Percentiles rank a stretch among this genome's conserved stretches.
These are phyloP conservation scores for Salminus brasiliensis DNA, from an alignment of 2,113 vertebrate genomes.

Conservation along the genomic window DNA sequence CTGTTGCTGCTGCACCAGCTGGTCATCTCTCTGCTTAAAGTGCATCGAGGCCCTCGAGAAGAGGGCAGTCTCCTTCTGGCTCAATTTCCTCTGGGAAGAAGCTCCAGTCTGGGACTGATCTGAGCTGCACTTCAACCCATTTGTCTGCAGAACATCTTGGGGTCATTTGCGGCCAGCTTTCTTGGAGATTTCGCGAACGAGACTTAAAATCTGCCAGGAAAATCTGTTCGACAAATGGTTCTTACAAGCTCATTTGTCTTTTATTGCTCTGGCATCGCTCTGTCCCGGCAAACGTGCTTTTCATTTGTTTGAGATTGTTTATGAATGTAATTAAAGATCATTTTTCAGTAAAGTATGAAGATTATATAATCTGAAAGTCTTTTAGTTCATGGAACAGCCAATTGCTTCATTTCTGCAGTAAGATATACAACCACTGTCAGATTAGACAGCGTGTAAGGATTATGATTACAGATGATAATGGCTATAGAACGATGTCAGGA, in stretches of 20 bases:
- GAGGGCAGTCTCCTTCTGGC: background rate
- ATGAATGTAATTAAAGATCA: slow-evolving; percentile 4
- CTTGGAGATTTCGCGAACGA: background rate
- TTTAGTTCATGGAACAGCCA: background rate
- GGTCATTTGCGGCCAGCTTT: slow-evolving; percentile 67
- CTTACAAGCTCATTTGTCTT: background rate
- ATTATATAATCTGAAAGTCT: background rate
- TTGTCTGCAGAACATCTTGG: slow-evolving; percentile 61
- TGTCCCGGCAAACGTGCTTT: slow-evolving; percentile 3
- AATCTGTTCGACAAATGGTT: background rate
- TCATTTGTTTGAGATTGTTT: slow-evolving; percentile 6
- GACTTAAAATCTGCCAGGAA: background rate
- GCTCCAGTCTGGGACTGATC: slow-evolving; percentile 69
- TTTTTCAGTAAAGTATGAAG: slow-evolving; percentile 1
- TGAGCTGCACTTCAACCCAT: slow-evolving; percentile 67
- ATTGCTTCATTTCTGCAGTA: background rate
- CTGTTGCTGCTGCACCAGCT: slow-evolving; percentile 3
- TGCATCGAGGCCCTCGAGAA: background rate
- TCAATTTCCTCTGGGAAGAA: slow-evolving; percentile 42
- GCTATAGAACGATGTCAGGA: background rate
- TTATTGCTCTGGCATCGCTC: background rate
- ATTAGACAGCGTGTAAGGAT: background rate
- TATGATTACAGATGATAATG: background rate
- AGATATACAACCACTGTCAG: background rate
- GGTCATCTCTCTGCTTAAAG: slow-evolving; percentile 6